A percentile compares a stretch with the other conserved stretches of the same genome.
Conservation (phyloP, 2,888 invertebrate species). For the Scotopteryx bipunctaria region DNA sequence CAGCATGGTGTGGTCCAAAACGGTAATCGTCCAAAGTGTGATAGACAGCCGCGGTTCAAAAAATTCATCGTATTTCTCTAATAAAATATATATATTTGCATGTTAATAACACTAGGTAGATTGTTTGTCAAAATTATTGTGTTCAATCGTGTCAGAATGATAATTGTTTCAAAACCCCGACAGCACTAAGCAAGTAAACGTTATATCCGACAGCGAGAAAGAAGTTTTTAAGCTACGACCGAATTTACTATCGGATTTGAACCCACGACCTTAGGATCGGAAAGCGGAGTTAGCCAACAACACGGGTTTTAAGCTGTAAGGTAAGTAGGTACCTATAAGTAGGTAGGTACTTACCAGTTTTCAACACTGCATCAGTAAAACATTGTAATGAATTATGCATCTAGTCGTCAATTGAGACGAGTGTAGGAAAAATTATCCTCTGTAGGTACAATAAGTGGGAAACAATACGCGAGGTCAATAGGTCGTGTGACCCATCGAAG, state of each 20-base stretch:
- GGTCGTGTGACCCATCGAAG: constrained; percentile 40
- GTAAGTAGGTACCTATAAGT: too few relatives aligned
- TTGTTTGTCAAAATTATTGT: neutral
- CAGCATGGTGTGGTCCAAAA: constrained; percentile 45
- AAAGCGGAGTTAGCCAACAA: too few relatives aligned
- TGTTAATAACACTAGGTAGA: constrained; percentile 4
- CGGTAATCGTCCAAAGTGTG: constrained; percentile 41
- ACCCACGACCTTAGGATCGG: too few relatives aligned
- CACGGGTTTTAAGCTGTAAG: too few relatives aligned
- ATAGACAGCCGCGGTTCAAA: constrained; percentile 43
- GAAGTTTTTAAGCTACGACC: too few relatives aligned
- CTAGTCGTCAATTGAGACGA: neutral
- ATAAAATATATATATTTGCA: constrained; percentile 14
- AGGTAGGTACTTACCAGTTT: constrained; percentile 1
- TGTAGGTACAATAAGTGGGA: constrained; percentile 8
- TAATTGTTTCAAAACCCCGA: neutral
- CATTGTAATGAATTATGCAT: too few relatives aligned
- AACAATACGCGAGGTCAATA: constrained; percentile 35
- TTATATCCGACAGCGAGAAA: too few relatives aligned
- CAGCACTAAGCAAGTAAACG: neutral
- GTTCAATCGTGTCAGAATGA: neutral
- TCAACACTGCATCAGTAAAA: too few relatives aligned
- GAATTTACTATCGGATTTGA: too few relatives aligned
- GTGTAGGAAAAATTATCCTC: constrained; percentile 5
- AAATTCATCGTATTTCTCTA: constrained; percentile 47